Evolutionary conservation across 1,140 invertebrate genomes (phyloP).

Genomic region (Diploscapter pachys): DNA sequence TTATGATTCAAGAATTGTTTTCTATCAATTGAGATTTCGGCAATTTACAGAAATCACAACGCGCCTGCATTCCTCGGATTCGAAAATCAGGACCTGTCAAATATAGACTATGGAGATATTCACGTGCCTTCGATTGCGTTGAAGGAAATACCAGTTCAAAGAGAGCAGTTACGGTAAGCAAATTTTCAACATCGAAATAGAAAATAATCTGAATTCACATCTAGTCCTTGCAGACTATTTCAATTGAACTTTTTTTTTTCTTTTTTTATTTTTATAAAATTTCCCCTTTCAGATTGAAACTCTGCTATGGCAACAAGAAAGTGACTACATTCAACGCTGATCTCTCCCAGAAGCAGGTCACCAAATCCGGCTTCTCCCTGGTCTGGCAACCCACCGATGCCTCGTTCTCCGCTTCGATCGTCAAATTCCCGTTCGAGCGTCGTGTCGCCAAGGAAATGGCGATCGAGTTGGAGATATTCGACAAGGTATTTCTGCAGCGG

Average conservation of each 20-base stretch:
- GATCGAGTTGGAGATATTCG: slow-evolving; percentile 39
- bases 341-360: slow-evolving; percentile 56
- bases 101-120: slow-evolving; percentile 54
- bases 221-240: background rate
- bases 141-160: slow-evolving; percentile 55
- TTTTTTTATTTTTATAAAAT: no score
- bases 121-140: slow-evolving; percentile 58
- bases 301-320: slow-evolving; percentile 44
- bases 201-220: background rate
- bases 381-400: slow-evolving; percentile 56
- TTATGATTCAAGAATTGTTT: background rate
- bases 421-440: slow-evolving; percentile 58
- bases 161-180: slow-evolving; percentile 53
- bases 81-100: slow-evolving; percentile 48
- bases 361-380: slow-evolving; percentile 54
- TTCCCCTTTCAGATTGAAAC: slow-evolving; percentile 22
- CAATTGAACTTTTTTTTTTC: background rate
- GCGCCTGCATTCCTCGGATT: slow-evolving; percentile 56
- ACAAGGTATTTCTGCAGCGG: slow-evolving; percentile 41
- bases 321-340: slow-evolving; percentile 56
- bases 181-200: slow-evolving; percentile 44
- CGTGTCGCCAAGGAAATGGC: slow-evolving; percentile 18
- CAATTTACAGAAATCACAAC: slow-evolving; percentile 50
- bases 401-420: slow-evolving; percentile 48
- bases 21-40: background rate